These are phyloP conservation scores for Aramus guarauna DNA, from an alignment of 2,113 vertebrate species.

Conservation along the genomic window DNA sequence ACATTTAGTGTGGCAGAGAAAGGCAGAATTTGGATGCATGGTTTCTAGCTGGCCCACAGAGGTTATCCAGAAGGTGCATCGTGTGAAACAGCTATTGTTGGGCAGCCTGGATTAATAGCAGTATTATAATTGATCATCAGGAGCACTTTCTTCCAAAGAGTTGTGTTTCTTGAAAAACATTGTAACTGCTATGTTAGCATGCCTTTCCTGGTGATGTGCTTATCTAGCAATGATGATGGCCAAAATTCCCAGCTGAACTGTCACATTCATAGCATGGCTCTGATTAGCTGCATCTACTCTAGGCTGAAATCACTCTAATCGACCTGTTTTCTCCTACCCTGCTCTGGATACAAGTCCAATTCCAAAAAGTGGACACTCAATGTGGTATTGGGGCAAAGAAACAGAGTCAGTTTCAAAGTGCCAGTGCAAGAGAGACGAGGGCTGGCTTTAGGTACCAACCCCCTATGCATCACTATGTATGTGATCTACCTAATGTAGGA, in stretches of 20 bases:
- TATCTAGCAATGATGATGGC: not conserved
- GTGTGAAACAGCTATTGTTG: not conserved
- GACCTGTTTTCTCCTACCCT: fast-evolving
- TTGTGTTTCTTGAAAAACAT: not conserved
- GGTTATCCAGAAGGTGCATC: not conserved
- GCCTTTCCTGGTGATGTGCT: not conserved
- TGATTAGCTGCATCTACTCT: not conserved
- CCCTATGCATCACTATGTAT: not conserved
- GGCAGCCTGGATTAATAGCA: not conserved
- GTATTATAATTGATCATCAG: not conserved
- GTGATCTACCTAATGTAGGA: not conserved
- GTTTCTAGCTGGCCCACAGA: not conserved
- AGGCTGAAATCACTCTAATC: not conserved
- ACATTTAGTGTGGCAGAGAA: not conserved
- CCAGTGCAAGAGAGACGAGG: not conserved
- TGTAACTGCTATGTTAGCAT: not conserved
- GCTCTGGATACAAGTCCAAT: not conserved
- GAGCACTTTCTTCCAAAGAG: not conserved
- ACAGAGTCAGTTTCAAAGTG: not conserved
- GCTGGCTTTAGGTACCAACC: not conserved
- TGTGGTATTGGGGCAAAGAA: not conserved
- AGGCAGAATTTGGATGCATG: not conserved
- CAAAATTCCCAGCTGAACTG: not conserved
- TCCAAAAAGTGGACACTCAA: not conserved
- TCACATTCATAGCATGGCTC: not conserved